Evolutionary conservation across 2,113 vertebrate species (phyloP), one percentile per base, ranked within the genome.

Genomic region (Podiceps cristatus): DNA sequence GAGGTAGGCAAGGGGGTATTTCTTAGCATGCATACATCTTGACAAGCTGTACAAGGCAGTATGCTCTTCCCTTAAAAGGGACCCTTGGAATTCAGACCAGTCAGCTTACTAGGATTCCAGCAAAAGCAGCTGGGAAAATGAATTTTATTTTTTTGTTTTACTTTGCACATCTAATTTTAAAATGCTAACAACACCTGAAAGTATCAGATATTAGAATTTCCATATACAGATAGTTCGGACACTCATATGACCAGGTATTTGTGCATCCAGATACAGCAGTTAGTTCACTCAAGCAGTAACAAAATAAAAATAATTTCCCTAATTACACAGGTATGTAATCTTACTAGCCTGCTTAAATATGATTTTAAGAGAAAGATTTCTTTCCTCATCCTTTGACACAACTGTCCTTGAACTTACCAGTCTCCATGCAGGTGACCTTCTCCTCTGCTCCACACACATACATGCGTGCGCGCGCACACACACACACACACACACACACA

Each of bases 161-260:
- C n/a, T 69, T 67, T 7, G 2, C 28, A 10, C 17, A 19, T 35
- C 29, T 35, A 8, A 77, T 53, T 31, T 67, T 84, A 12, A 45
- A 66, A 62, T 10, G 20, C 12, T 37, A 47, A 10, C 8, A 64
- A 13, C 4, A 69, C 9, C 20, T 45, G n/a, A 14, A 87, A n/a
- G 5, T 23, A 56, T 25, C 40, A 4, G 1, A 2, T 16, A 18
- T 1, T 44, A 67, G 3, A 17, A 81, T 37, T 74, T 63, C 53
- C n/a, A 62, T 2, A 7, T 8, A 40, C 16, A 76, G 15, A 60
- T 0, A 60, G 40, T 67, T 4, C 4, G 13, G 10, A 45, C 42
- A 33, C 3, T 67, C 4, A 0, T 7, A 9, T 23, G 14, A 62
- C 4, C 35, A 55, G 11, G 5, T 23, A 28, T 53, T 45, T 50